A percentile compares a stretch with the other conserved stretches of the same genome.
Conservation (phyloP, 2,888 invertebrate species). For the Osmoderma eremita region DNA sequence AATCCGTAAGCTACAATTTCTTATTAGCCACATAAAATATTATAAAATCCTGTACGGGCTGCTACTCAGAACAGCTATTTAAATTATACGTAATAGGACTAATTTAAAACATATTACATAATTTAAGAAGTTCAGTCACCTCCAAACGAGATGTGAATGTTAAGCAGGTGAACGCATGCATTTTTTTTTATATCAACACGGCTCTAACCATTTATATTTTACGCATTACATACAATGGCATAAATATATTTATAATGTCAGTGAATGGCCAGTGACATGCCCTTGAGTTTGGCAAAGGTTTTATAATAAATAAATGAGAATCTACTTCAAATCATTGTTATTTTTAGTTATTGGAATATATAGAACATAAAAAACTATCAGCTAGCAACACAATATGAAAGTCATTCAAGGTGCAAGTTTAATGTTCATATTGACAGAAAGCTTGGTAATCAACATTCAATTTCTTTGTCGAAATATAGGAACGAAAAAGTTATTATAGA, state of each 20-base stretch:
- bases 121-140: constrained; percentile 24
- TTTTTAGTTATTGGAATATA: too few relatives aligned
- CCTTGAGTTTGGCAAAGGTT: too few relatives aligned
- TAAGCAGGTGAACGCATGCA: not conserved
- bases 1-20: not conserved
- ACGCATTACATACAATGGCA: too few relatives aligned
- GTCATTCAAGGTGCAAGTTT: too few relatives aligned
- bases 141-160: not conserved
- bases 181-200: not conserved
- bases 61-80: not conserved
- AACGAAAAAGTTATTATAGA: not conserved
- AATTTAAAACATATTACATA: constrained; percentile 18
- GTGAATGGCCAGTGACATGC: too few relatives aligned
- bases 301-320: too few relatives aligned
- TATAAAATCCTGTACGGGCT: not conserved
- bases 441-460: not conserved
- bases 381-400: too few relatives aligned
- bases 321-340: too few relatives aligned
- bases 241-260: too few relatives aligned
- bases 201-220: not conserved
- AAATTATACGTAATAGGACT: constrained; percentile 21
- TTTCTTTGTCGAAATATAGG: not conserved
- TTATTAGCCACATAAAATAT: not conserved
- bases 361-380: too few relatives aligned
- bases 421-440: not conserved